A percentile compares a stretch with the other conserved stretches of the same genome.
Evolutionary conservation across 2,888 invertebrate genomes (phyloP).

Genomic region (Lissonota sp.): DNA sequence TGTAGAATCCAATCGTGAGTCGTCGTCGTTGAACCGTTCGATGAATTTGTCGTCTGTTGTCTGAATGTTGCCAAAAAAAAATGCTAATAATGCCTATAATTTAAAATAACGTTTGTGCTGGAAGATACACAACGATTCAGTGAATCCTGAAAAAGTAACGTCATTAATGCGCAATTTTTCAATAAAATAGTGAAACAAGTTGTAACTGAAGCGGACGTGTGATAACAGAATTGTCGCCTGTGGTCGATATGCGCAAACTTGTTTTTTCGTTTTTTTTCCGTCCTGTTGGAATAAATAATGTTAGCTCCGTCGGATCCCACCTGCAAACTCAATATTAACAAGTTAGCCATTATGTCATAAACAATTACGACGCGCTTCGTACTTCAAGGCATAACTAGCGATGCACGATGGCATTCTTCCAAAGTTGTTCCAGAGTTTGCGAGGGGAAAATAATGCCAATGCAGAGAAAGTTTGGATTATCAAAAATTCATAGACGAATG

Average conservation of each 20-base stretch:
- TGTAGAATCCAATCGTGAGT: too few relatives aligned
- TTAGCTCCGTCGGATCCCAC: conserved; percentile 71
- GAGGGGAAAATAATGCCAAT: too few relatives aligned
- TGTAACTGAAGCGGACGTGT: conserved; percentile 13
- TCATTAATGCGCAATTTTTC: conserved; percentile 69
- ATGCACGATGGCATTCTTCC: too few relatives aligned
- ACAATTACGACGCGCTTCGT: too few relatives aligned
- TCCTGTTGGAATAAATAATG: conserved; percentile 37
- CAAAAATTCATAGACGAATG: too few relatives aligned
- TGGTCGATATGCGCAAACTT: neutral
- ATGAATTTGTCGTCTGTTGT: conserved; percentile 59
- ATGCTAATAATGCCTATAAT: conserved; percentile 64
- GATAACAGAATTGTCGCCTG: neutral
- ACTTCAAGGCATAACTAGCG: too few relatives aligned
- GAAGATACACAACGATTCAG: conserved; percentile 13
- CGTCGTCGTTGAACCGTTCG: conserved; percentile 6
- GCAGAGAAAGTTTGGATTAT: too few relatives aligned
- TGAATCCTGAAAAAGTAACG: conserved; percentile 73
- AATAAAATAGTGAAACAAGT: conserved; percentile 75
- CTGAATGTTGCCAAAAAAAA: conserved; percentile 69
- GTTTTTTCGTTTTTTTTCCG: conserved; percentile 23
- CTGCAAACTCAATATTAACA: conserved; percentile 81
- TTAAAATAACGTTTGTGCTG: conserved; percentile 62
- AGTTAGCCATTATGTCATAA: conserved; percentile 66
- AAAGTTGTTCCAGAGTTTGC: too few relatives aligned